A percentile compares a stretch with the other conserved stretches of the same genome.
phyloP scores from a whole-genome alignment of 2,113 vertebrate genomes.

The Stigmatopora argus region DNA sequence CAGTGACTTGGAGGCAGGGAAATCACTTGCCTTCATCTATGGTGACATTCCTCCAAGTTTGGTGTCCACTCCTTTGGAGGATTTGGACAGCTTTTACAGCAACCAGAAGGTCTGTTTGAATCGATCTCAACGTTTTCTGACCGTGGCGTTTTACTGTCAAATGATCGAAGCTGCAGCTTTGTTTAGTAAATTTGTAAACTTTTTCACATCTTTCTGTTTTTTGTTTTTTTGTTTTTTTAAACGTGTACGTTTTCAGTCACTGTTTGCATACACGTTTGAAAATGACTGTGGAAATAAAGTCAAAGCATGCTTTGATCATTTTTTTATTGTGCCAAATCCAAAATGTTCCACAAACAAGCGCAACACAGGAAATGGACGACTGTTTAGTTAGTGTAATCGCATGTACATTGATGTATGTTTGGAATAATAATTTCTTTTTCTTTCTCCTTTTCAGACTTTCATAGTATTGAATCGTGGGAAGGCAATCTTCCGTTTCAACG shows the following conservation, averaged over 20 bases:
- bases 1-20: constrained; percentile 94
- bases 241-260: too few species aligned
- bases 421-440: constrained; percentile 1
- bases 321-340: too few species aligned
- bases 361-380: too few species aligned
- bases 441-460: constrained; percentile 84
- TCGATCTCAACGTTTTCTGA: background rate
- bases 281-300: too few species aligned
- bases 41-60: constrained; percentile 85
- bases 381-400: background rate
- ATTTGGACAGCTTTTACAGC: constrained; percentile 89
- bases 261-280: too few species aligned
- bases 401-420: background rate
- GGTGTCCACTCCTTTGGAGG: constrained; percentile 93
- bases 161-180: background rate
- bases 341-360: too few species aligned
- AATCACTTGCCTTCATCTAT: constrained; percentile 92
- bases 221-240: too few species aligned
- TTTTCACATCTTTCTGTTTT: too few species aligned
- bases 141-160: background rate
- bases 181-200: background rate
- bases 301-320: too few species aligned
- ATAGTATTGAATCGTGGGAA: constrained; percentile 99
- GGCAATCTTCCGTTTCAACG: constrained; percentile 95
- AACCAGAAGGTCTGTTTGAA: constrained; percentile 86